Base-by-base conservation (phyloP, 37 sponge, comb jelly and placozoan species). In the Ianthella basta region DNA sequence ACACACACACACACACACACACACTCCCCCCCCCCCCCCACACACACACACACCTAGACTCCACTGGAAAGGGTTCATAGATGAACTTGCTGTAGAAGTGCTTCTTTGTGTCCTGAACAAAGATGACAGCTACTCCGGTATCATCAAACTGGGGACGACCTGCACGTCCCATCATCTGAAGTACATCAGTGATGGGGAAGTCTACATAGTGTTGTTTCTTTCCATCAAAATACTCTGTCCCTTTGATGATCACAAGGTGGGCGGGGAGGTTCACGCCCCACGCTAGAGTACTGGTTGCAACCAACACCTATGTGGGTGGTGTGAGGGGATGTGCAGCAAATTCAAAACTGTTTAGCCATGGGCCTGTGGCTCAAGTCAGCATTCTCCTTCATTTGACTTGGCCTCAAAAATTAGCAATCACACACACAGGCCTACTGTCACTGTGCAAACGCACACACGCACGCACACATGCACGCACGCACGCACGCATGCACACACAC, bases 231-330 rank as follows among this genome's bases (percentile, higher is more conserved):
- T 94, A 98, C 88, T 98, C 99, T 5, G 99, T 98, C 15, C 99
- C 99, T 65, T 98, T 98, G 83, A 98, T 92, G 29, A 98, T 88
- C 15, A 98, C 99, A 3, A 98, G 92, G 74, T 98, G 99, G 25
- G 99, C 99, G 15, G 99, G 99, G 64, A 98, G 94, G 85, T 98
- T 98, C 55, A 98, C 99, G 5, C 99, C 99, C 99, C 99, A 98
- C 5, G 99, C 99, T 8, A 98, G 82, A 0, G 99, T 98, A 32
- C 90, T 87, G 41, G 99, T 98, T 21, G 97, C 97, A 37, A 98
- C 91, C 27, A 98, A 85, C 23, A 98, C 82, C 94, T 98, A 85
- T 15, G 75, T 38, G 50, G 4, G 29, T 29, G 2, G 65, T 30
- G 27, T 30, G 65, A 13, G 27, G 2, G 65, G 2, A 5, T 29